Evolutionary conservation across 2,888 invertebrate genomes (phyloP), one percentile per base, ranked within the genome.

Genomic region (Philereme vetulata): DNA sequence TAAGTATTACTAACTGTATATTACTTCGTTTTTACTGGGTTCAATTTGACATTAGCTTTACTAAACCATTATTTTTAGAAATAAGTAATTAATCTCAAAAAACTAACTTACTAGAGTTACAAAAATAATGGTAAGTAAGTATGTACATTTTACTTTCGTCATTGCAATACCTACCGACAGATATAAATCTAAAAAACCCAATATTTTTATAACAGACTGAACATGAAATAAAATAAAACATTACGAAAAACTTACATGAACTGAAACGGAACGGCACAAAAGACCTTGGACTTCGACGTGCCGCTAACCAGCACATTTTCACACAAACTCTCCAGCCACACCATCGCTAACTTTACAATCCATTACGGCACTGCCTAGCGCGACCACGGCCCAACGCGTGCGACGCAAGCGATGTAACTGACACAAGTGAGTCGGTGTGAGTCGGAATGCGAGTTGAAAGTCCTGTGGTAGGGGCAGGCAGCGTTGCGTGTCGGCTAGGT

Each of bases 231-330:
- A 65, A 52, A 55, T 50, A 59, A 67, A 66, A 59, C 3, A 6
- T 58, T 53, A 64, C 49, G 55, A 62, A 71, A 75, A 77, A 74
- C 81, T 81, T 81, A 79, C 78, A 71, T 74, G 68, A 72, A 78
- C 78, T 76, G 81, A 83, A 83, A 84, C 76, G 72, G 56, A 75
- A 78, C 74, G 76, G 75, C 80, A 78, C 68, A 55, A 71, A 64
- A 78, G 84, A 77, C 87, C 88, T 90, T 88, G 88, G 86, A 87
- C 86, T 87, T 83, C 80, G 82, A 75, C 76, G 72, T 63, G 75
- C 77, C 69, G 66, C 72, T 71, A 76, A 70, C 73, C 76, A 71
- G 76, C 80, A 81, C 79, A 77, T 77, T 76, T 76, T 77, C 77
- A 76, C 70, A 77, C 65, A 59, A 62, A 66, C 67, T 71, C 71